Evolutionary conservation across 2,888 invertebrate genomes (phyloP).

Genomic region (Ptycholaimellus sp.): DNA sequence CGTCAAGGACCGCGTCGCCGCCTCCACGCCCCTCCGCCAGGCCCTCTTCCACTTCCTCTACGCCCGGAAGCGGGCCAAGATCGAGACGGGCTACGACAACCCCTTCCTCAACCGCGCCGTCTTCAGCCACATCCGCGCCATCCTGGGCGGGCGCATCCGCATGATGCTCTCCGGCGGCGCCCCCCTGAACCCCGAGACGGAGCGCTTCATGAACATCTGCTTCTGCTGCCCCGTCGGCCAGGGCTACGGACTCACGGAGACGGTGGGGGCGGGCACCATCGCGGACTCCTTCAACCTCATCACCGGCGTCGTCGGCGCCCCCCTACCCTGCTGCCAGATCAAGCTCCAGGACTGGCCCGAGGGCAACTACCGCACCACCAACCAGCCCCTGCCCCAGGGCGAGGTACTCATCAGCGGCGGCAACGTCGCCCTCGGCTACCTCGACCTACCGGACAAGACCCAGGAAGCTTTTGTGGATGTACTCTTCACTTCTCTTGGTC

Average conservation of each 20-base stretch:
- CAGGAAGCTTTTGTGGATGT: constrained; percentile 46
- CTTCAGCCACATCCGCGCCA: constrained; percentile 40
- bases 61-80: constrained; percentile 66
- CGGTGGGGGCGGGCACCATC: constrained; percentile 56
- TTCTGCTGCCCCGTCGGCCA: constrained; percentile 54
- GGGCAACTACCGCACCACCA: constrained; percentile 35
- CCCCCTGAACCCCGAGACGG: constrained; percentile 77
- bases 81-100: constrained; percentile 36
- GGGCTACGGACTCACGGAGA: constrained; percentile 91
- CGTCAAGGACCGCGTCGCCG: constrained; percentile 39
- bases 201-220: constrained; percentile 69
- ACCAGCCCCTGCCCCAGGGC: constrained; percentile 62
- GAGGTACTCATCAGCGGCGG: constrained; percentile 66
- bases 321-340: constrained; percentile 58
- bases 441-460: constrained; percentile 62
- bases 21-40: constrained; percentile 46
- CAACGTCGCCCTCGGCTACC: constrained; percentile 75
- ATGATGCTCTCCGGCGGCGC: constrained; percentile 79
- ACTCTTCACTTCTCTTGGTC: background rate
- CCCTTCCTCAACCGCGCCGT: constrained; percentile 36
- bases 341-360: constrained; percentile 74
- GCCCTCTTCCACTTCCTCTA: constrained; percentile 79
- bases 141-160: constrained; percentile 68
- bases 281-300: constrained; percentile 39
- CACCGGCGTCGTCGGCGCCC: constrained; percentile 64